phyloP scores from a whole-genome alignment of 2,797 vertebrate genomes.

The Botia kubotai region DNA sequence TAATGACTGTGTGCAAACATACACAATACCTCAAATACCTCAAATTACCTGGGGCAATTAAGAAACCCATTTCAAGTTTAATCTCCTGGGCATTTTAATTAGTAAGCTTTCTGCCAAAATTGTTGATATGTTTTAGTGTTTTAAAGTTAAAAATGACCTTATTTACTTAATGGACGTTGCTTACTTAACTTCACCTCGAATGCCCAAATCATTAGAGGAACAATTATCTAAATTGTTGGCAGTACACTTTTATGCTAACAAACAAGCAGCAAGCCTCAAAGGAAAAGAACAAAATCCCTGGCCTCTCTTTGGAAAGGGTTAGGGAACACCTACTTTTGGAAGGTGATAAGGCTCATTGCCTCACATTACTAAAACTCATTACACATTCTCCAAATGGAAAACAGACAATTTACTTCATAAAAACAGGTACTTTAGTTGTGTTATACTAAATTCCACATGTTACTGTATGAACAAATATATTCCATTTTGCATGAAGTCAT shows the following conservation, averaged over 20 bases:
- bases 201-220: no score
- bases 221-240: no score
- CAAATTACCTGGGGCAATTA: background rate
- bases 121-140: background rate
- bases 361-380: background rate
- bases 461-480: background rate
- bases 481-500: conserved; percentile 27
- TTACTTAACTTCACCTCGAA: no score
- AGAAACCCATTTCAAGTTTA: conserved; percentile 19
- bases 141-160: background rate
- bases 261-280: no score
- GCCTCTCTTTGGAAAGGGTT: background rate
- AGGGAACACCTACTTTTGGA: background rate
- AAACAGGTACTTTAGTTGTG: background rate
- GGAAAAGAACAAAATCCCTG: background rate
- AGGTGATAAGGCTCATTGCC: conserved; percentile 6
- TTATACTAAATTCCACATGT: conserved; percentile 10
- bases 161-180: background rate
- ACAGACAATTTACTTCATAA: conserved; percentile 12
- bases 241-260: background rate
- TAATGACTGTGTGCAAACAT: conserved; percentile 10
- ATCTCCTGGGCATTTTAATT: background rate
- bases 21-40: conserved; percentile 7
- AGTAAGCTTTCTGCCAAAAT: conserved; percentile 1
- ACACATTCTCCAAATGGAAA: conserved; percentile 32